These are phyloP conservation scores for Rhadinocentrus ornatus DNA, from an alignment of 2,797 vertebrate genomes.

Conservation along the genomic window DNA sequence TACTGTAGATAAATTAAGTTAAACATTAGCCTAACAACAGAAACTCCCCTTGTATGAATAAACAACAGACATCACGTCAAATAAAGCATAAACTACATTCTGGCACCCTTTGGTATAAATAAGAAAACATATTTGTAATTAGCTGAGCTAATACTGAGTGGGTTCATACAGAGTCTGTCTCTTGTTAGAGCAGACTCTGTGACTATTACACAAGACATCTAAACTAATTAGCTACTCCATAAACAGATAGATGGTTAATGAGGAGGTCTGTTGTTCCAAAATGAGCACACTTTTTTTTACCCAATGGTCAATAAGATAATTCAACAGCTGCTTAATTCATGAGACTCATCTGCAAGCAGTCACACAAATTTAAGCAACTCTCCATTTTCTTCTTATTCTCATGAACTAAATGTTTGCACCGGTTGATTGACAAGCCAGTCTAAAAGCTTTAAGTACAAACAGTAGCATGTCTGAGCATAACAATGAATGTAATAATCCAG, in stretches of 20 bases:
- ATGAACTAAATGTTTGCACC: neutral
- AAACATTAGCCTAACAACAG: neutral
- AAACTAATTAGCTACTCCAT: conserved; percentile 50
- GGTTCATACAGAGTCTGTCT: conserved; percentile 10
- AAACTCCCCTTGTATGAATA: neutral
- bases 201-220: conserved; percentile 32
- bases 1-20: neutral
- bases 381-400: neutral
- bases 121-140: conserved; percentile 15
- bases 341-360: neutral
- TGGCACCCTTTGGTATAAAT: conserved; percentile 13
- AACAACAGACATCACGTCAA: conserved; percentile 3
- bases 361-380: neutral
- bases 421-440: neutral
- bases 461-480: neutral
- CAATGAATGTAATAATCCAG: neutral
- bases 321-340: conserved; percentile 7
- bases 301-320: conserved; percentile 14
- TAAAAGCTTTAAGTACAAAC: too few species aligned
- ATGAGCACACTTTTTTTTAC: neutral
- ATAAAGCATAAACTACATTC: neutral
- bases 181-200: neutral
- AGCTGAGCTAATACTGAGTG: conserved; percentile 16
- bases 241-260: conserved; percentile 33
- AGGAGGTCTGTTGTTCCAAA: conserved; percentile 10